A percentile compares a stretch with the other conserved stretches of the same genome.
These are phyloP conservation scores for Selene dorsalis DNA, from an alignment of 2,797 vertebrate genomes.

Conservation along the genomic window DNA sequence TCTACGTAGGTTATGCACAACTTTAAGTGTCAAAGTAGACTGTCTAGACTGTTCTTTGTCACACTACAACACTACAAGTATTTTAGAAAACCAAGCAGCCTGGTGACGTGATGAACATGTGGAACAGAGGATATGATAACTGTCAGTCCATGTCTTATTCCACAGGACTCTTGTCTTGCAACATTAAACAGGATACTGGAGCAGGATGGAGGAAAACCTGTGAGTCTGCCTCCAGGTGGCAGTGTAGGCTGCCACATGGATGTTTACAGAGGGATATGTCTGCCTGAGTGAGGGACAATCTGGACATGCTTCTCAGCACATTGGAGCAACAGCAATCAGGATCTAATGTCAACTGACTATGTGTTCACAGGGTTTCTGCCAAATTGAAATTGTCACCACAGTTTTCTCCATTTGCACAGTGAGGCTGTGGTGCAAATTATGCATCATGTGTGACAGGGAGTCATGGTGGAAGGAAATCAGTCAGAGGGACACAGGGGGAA, in stretches of 20 bases:
- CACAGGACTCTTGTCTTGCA: conserved; percentile 29
- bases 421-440: conserved; percentile 71
- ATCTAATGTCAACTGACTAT: conserved; percentile 73
- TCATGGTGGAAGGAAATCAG: conserved; percentile 68
- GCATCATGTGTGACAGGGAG: conserved; percentile 62
- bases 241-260: conserved; percentile 70
- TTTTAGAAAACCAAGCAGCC: conserved; percentile 19
- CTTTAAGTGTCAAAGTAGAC: neutral
- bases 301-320: conserved; percentile 70
- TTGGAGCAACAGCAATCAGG: conserved; percentile 72
- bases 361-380: conserved; percentile 66
- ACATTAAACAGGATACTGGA: conserved; percentile 33
- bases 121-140: conserved; percentile 23
- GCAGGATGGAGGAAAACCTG: conserved; percentile 10
- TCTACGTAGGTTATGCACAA: conserved; percentile 53
- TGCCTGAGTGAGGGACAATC: conserved; percentile 62
- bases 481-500: conserved; percentile 60
- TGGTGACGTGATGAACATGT: conserved; percentile 2
- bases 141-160: conserved; percentile 22
- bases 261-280: conserved; percentile 44
- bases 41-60: conserved; percentile 20
- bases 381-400: conserved; percentile 80
- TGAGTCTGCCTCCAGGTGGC: conserved; percentile 76
- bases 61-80: neutral
- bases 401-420: conserved; percentile 72